These are phyloP conservation scores for Orchesella cincta DNA, from an alignment of 1,140 invertebrate genomes.

Conservation along the genomic window DNA sequence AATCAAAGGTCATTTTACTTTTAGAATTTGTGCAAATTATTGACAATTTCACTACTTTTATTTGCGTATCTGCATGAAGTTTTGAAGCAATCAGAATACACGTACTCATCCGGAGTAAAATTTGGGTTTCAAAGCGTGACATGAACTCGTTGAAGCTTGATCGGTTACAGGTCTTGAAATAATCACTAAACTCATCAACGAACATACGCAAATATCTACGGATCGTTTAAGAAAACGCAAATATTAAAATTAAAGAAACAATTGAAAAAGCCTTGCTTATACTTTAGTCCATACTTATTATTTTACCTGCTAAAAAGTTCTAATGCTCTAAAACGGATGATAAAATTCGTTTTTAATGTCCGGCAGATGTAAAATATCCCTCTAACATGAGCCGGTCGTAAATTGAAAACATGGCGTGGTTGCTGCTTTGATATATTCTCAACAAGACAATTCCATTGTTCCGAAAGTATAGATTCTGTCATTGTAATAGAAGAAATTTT, in stretches of 20 bases:
- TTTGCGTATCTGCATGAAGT: not conserved
- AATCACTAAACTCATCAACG: too few relatives aligned
- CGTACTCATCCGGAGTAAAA: constrained; percentile 3
- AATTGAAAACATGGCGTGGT: not conserved
- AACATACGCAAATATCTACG: too few relatives aligned
- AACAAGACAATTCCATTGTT: not conserved
- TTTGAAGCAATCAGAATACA: constrained; percentile 5
- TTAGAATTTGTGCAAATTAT: not conserved
- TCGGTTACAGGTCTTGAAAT: not conserved
- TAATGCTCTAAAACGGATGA: not conserved
- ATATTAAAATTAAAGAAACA: not conserved
- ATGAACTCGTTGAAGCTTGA: not conserved
- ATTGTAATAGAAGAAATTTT: not conserved
- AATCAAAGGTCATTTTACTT: not conserved
- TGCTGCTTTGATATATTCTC: not conserved
- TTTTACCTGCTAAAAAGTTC: not conserved
- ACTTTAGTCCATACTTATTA: not conserved
- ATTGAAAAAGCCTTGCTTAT: not conserved
- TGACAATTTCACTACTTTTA: not conserved
- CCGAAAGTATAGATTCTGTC: not conserved
- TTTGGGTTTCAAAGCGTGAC: not conserved
- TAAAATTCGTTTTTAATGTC: not conserved
- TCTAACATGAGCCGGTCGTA: not conserved
- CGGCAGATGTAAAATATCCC: not conserved
- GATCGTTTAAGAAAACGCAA: too few relatives aligned